Evolutionary conservation across 2,797 vertebrate genomes (phyloP).

Genomic region (Clarias fuscus): DNA sequence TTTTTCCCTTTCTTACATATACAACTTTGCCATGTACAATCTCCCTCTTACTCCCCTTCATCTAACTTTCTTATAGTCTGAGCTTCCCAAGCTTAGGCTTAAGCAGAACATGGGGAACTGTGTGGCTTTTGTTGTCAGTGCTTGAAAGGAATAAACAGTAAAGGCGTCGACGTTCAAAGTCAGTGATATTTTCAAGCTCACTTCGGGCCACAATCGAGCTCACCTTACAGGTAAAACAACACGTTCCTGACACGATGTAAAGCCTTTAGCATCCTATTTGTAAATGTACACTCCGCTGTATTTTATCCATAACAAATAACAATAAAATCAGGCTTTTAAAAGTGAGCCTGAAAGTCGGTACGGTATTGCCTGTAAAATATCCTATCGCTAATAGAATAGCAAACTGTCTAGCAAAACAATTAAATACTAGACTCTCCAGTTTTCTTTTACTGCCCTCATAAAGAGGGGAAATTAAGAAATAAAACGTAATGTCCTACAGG

Average conservation of each 20-base stretch:
- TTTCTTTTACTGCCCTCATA: conserved; percentile 9
- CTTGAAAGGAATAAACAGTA: not conserved
- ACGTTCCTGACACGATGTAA: not conserved
- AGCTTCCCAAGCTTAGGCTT: not conserved
- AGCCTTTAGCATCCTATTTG: not conserved
- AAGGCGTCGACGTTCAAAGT: conserved; percentile 4
- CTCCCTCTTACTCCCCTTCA: not conserved
- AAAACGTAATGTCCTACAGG: conserved; percentile 7
- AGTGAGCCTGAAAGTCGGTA: not conserved
- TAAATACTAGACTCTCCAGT: not conserved
- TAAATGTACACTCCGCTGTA: not conserved
- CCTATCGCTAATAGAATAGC: not conserved
- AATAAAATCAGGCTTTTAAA: not conserved
- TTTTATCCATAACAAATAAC: not conserved
- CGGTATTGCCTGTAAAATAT: conserved; percentile 5
- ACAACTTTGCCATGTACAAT: not conserved
- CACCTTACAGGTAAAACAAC: not conserved
- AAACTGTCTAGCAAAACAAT: not conserved
- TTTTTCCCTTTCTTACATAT: not conserved
- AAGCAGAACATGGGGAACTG: not conserved
- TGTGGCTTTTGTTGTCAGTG: not conserved
- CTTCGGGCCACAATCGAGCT: not conserved
- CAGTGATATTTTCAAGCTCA: not conserved
- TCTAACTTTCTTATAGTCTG: not conserved
- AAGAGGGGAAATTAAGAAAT: conserved; percentile 23